Base-by-base conservation (phyloP, 1,140 invertebrate genomes). In the Trachymyrmex cornetzi region DNA sequence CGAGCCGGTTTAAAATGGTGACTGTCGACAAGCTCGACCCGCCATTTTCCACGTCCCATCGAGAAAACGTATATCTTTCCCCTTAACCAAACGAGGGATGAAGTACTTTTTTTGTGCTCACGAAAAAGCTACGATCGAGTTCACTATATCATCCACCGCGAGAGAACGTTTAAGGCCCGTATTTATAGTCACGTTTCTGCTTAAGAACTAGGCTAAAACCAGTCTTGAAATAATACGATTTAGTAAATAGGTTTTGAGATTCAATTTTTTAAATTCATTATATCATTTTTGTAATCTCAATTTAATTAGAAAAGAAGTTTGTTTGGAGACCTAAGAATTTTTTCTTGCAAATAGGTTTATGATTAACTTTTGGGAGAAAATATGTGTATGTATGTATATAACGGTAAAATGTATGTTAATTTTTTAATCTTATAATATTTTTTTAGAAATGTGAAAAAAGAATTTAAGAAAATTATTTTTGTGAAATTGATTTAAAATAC, bases 1-100 rank as follows among this genome's bases (percentile, higher is more conserved):
- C n/a, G 63, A 88, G 89, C 81, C 50, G 44, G 87, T 90, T 90
- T 85, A 90, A 89, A 86, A 90, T 90, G 89, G 88, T 86, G 86
- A 88, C 86, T 84, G 63, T 77, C 71, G 82, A 61, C 85, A 77
- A 84, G 85, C 79, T 74, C 57, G 75, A 84, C 63, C 24, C 85
- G 77, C 82, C 87, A 86, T 90, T 82, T 90, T 89, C 81, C 64
- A 63, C 64, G 87, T 80, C 48, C 61, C 77, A 88, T 89, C 80
- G 59, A 75, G 55, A 61, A 84, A 57, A 84, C 38, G 55, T 84
- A 74, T 50, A 61, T 75, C 85, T 86, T 59, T 67, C 44, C 53
- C 50, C 11, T 84, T 63, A 84, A 61, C 24, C 11, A 48, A 48
- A 50, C 44, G 80, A 48, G 71, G 44, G 69, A 84, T 19, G 34